Conservation (phyloP, 2,113 vertebrate species). For the Motacilla tschutschensis region DNA sequence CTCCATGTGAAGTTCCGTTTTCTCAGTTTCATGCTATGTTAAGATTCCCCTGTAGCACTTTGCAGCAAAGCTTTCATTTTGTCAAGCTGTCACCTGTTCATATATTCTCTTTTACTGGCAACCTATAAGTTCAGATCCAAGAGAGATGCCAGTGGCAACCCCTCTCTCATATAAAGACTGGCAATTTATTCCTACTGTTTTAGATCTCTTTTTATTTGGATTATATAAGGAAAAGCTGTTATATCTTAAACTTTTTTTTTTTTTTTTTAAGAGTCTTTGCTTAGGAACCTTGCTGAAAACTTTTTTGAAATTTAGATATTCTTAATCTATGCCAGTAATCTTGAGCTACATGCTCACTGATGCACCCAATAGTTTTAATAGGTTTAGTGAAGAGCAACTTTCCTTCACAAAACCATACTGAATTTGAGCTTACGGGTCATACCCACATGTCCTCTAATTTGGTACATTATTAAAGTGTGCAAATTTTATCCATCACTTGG, state of each 20-base stretch:
- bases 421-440: rapidly evolving
- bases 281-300: not conserved
- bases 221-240: not conserved
- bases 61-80: not conserved
- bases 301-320: not conserved
- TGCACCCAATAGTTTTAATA: not conserved
- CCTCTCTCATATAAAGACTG: not conserved
- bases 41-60: not conserved
- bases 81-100: not conserved
- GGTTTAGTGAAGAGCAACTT: not conserved
- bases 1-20: not conserved
- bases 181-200: not conserved
- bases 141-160: not conserved
- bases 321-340: not conserved
- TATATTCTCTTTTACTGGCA: not conserved
- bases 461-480: not conserved
- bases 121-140: not conserved
- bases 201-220: not conserved
- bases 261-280: not conserved
- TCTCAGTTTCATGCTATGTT: not conserved
- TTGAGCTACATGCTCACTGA: not conserved
- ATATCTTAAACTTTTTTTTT: not conserved
- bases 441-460: not conserved
- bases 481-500: rapidly evolving
- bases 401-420: not conserved